Conservation (phyloP, 2,797 vertebrate species). For the Peromyscus nudipes region DNA sequence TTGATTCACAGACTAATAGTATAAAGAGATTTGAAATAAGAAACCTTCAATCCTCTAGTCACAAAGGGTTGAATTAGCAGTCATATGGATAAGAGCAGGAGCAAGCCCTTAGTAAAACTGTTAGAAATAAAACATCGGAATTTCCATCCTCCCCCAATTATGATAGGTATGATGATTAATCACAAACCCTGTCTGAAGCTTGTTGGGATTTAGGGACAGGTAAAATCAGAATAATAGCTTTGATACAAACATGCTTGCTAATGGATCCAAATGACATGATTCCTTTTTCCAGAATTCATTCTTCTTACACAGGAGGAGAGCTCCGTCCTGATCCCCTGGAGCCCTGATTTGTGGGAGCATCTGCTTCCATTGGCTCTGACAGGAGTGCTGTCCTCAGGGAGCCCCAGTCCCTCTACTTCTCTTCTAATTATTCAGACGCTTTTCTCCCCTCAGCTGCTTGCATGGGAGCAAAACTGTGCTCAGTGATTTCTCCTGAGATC, state of each 20-base stretch:
- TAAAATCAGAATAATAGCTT: constrained; percentile 56
- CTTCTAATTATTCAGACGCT: constrained; percentile 67
- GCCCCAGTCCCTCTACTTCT: background rate
- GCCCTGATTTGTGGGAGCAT: constrained; percentile 3
- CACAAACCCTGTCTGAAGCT: background rate
- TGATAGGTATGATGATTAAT: background rate
- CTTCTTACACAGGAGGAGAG: background rate
- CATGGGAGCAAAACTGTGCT: background rate
- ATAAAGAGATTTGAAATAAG: constrained; percentile 67
- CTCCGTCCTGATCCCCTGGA: background rate
- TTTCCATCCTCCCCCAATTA: constrained; percentile 35
- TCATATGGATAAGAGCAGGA: background rate
- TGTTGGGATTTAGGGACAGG: constrained; percentile 35
- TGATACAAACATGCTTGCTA: constrained; percentile 43
- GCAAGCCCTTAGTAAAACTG: constrained; percentile 47
- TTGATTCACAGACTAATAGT: constrained; percentile 43
- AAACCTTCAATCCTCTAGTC: background rate
- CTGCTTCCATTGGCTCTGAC: constrained; percentile 60
- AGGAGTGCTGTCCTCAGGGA: constrained; percentile 67
- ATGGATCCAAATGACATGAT: background rate
- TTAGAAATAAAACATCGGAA: constrained; percentile 61
- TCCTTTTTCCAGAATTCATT: background rate
- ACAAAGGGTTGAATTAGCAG: background rate
- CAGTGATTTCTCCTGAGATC: constrained; percentile 71
- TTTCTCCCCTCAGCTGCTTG: constrained; percentile 23